Conservation (phyloP, 2,797 vertebrate species). For the Anguilla obscura region DNA sequence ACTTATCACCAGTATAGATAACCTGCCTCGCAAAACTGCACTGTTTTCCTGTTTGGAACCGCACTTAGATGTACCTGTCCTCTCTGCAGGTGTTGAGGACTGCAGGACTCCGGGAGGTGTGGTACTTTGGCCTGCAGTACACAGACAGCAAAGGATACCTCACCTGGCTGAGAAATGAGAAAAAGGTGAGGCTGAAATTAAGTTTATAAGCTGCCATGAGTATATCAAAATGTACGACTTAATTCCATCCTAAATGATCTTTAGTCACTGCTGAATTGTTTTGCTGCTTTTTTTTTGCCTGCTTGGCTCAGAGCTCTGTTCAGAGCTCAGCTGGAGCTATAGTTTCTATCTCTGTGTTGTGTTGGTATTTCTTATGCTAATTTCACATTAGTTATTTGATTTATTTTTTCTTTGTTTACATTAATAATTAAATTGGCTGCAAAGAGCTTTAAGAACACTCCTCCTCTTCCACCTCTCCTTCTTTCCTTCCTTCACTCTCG, state of each 20-base stretch:
- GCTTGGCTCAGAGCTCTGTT: neutral
- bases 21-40: neutral
- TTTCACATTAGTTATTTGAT: neutral
- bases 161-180: conserved; percentile 95
- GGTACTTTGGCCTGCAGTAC: conserved; percentile 97
- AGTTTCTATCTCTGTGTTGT: neutral
- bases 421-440: neutral
- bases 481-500: neutral
- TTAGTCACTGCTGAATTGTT: neutral
- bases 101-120: conserved; percentile 91
- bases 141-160: conserved; percentile 87
- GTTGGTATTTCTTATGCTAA: neutral
- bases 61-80: neutral
- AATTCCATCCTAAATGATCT: neutral
- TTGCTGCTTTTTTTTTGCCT: neutral
- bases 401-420: neutral
- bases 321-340: neutral
- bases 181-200: conserved; percentile 81
- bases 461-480: neutral
- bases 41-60: neutral
- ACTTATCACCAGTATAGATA: neutral
- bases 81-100: conserved; percentile 90
- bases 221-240: neutral
- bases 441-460: neutral
- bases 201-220: too few species aligned